Evolutionary conservation across 2,888 invertebrate genomes (phyloP).

Genomic region (Hyposoter dolosus): DNA sequence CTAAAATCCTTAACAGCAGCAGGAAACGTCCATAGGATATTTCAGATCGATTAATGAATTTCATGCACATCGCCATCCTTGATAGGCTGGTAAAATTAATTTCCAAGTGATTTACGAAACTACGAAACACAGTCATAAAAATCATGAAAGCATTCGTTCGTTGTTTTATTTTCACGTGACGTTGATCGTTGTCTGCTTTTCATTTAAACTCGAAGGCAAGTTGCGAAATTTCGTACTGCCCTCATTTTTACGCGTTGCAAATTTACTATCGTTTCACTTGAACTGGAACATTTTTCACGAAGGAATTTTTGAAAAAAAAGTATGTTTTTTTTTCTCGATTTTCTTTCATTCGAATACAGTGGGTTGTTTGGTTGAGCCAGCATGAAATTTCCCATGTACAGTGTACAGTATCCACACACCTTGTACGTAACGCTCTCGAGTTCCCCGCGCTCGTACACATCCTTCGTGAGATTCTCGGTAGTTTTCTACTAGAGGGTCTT

Average conservation of each 20-base stretch:
- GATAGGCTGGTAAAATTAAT: not conserved
- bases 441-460: conserved; percentile 37
- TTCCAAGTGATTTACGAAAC: not conserved
- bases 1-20: not conserved
- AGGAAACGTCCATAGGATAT: not conserved
- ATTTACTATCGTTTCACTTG: not conserved
- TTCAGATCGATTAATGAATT: not conserved
- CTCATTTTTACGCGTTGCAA: not conserved
- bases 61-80: not conserved
- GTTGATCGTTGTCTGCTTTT: not conserved
- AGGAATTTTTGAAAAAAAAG: not conserved
- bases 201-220: not conserved
- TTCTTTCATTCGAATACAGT: not conserved
- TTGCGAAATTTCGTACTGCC: not conserved
- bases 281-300: not conserved
- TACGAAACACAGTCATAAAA: not conserved
- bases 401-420: conserved; percentile 6
- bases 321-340: not conserved
- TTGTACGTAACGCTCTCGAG: conserved; percentile 27
- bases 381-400: conserved; percentile 9
- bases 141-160: no score
- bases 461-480: conserved; percentile 30
- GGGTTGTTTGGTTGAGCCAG: not conserved
- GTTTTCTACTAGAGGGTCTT: conserved; percentile 38
- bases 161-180: not conserved